Conservation (phyloP, 2,797 vertebrate genomes). For the Petrocephalus sullivani region DNA sequence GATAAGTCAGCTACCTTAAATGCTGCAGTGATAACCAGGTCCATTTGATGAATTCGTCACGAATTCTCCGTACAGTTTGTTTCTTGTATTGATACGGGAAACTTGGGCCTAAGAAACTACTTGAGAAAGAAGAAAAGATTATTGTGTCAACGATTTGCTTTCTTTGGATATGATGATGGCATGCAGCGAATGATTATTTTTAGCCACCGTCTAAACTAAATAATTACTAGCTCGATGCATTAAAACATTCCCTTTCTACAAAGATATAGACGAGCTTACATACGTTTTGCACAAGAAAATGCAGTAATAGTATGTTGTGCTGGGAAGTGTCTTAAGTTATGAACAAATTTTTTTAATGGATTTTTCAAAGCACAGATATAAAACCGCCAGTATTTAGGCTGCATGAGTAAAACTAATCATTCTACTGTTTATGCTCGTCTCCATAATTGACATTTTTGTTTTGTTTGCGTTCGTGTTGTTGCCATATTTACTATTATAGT, state of each 20-base stretch:
- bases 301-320: background rate
- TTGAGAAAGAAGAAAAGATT: background rate
- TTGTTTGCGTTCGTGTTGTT: background rate
- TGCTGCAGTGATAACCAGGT: background rate
- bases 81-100: background rate
- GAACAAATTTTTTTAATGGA: background rate
- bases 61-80: background rate
- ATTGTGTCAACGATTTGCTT: background rate
- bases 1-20: background rate
- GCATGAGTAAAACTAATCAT: background rate
- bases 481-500: background rate
- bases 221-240: background rate
- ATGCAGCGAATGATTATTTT: background rate
- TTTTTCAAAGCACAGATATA: background rate
- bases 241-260: slow-evolving; percentile 3
- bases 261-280: background rate
- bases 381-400: background rate
- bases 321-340: background rate
- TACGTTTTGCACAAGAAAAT: background rate
- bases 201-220: background rate
- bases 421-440: background rate
- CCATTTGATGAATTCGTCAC: background rate
- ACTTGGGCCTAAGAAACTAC: background rate
- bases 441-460: background rate
- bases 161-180: background rate